Conservation (phyloP, 2,797 vertebrate genomes). For the Melanotaenia nigrans region DNA sequence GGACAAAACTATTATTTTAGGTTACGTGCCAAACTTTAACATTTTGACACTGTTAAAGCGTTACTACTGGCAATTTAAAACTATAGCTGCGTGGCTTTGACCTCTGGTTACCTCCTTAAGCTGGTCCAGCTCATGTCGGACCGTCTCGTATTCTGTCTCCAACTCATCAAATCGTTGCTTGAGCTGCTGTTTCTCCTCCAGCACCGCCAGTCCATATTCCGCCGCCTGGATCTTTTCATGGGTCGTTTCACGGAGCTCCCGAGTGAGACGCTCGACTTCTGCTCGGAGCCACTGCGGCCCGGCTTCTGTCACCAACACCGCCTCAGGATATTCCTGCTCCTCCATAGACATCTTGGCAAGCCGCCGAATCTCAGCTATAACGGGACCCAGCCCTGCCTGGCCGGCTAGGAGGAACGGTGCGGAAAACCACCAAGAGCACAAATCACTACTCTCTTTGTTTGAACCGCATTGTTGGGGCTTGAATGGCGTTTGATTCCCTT, state of each 20-base stretch:
- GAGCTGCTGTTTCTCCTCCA: conserved; percentile 97
- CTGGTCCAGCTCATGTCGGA: conserved; percentile 92
- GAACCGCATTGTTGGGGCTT: conserved; percentile 65
- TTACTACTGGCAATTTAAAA: not conserved
- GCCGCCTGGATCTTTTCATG: conserved; percentile 98
- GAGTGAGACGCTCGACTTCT: conserved; percentile 89
- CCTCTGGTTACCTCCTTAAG: conserved; percentile 89
- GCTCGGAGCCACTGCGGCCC: conserved; percentile 89
- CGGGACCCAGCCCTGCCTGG: conserved; percentile 75
- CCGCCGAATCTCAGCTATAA: conserved; percentile 63
- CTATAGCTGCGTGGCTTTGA: conserved; percentile 37
- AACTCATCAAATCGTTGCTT: conserved; percentile 93
- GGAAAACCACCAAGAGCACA: conserved; percentile 45
- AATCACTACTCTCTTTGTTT: conserved; percentile 74
- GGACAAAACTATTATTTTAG: not conserved
- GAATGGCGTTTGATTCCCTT: conserved; percentile 17
- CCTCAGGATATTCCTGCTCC: conserved; percentile 87
- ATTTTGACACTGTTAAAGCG: not conserved
- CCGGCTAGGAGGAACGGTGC: conserved; percentile 25
- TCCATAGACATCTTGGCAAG: conserved; percentile 85
- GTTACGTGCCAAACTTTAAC: not conserved
- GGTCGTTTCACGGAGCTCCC: conserved; percentile 93
- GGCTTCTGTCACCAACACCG: conserved; percentile 89
- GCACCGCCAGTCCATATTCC: conserved; percentile 94
- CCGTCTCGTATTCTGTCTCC: conserved; percentile 92